Conservation (phyloP, 1,140 invertebrate genomes). For the Leptinotarsa lineolata region DNA sequence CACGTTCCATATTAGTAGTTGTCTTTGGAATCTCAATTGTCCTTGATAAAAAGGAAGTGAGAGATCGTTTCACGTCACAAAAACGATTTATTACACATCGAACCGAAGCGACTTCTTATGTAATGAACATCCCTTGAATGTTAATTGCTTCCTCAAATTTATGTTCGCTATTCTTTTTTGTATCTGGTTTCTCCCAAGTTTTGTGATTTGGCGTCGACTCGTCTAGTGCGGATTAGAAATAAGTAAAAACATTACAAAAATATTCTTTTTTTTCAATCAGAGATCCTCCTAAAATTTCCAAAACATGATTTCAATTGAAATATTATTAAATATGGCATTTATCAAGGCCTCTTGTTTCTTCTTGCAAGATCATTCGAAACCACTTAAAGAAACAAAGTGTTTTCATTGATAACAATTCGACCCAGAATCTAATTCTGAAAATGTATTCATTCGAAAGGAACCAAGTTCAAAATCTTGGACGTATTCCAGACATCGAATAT, state of each 20-base stretch:
- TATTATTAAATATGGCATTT: too few relatives aligned
- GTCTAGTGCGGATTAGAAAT: too few relatives aligned
- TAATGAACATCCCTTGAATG: conserved; percentile 1
- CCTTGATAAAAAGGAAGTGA: conserved; percentile 2
- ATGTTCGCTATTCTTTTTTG: too few relatives aligned
- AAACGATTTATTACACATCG: neutral
- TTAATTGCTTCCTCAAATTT: neutral
- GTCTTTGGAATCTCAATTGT: conserved; percentile 1
- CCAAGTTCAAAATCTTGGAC: neutral
- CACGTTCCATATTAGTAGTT: neutral
- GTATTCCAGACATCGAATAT: neutral
- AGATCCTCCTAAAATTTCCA: too few relatives aligned
- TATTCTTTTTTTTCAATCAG: too few relatives aligned
- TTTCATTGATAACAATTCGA: neutral
- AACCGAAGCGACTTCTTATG: neutral
- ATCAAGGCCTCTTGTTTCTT: too few relatives aligned
- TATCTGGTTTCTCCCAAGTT: too few relatives aligned
- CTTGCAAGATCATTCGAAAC: too few relatives aligned
- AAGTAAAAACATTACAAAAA: too few relatives aligned
- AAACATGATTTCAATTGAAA: too few relatives aligned
- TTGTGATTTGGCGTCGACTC: too few relatives aligned
- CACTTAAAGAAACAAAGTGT: too few relatives aligned
- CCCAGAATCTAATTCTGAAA: conserved; percentile 1
- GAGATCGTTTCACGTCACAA: neutral
- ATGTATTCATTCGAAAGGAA: neutral